phyloP scores from a whole-genome alignment of 2,113 vertebrate genomes.

The Percopsis transmontana region DNA sequence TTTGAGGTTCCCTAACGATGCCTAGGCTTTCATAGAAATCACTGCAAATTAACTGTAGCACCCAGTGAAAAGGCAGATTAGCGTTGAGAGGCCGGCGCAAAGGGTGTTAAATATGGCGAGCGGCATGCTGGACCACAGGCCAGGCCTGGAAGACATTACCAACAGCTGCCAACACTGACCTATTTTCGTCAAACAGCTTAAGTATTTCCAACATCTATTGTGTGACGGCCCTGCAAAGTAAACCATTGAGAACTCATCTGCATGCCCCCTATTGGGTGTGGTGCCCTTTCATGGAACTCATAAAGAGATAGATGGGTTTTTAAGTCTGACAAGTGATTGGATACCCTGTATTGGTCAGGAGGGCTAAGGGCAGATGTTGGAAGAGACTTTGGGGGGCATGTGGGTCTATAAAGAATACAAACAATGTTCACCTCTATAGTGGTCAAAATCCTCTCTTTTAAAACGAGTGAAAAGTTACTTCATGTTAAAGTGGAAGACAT shows the following conservation, averaged over 20 bases:
- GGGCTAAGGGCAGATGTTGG: conserved; percentile 88
- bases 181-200: conserved; percentile 82
- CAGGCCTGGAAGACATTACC: conserved; percentile 78
- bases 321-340: conserved; percentile 93
- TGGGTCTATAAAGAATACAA: conserved; percentile 83
- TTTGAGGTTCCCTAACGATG: conserved; percentile 87
- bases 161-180: conserved; percentile 81
- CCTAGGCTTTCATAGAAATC: conserved; percentile 87
- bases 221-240: conserved; percentile 73
- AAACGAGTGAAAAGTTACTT: conserved; percentile 83
- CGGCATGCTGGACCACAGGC: conserved; percentile 79
- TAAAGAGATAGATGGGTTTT: conserved; percentile 85
- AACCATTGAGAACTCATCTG: conserved; percentile 86
- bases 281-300: conserved; percentile 78
- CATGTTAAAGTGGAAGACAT: conserved; percentile 82
- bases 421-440: conserved; percentile 83
- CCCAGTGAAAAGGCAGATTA: conserved; percentile 94
- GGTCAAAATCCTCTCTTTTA: conserved; percentile 62
- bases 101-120: conserved; percentile 77
- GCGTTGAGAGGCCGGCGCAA: conserved; percentile 79
- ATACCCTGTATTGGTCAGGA: conserved; percentile 81
- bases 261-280: conserved; percentile 71
- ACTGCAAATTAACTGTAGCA: conserved; percentile 89
- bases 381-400: conserved; percentile 75
- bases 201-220: conserved; percentile 82